phyloP scores from a whole-genome alignment of 1,140 invertebrate species.

The Temnothorax curvispinosus region DNA sequence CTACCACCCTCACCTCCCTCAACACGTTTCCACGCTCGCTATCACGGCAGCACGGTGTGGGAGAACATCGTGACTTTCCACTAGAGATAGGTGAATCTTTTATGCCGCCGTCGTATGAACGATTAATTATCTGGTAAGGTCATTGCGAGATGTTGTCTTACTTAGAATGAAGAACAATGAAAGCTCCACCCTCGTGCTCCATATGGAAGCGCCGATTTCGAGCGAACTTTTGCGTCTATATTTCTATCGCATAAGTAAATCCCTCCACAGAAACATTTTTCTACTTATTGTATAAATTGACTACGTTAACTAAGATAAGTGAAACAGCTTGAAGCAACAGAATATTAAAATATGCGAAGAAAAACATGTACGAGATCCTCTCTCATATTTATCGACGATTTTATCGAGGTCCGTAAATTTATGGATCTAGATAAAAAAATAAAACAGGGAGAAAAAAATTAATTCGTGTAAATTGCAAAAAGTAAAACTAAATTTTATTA shows the following conservation, averaged over 20 bases:
- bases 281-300: background rate
- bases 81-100: conserved; percentile 69
- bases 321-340: background rate
- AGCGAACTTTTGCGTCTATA: background rate
- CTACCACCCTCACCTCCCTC: conserved; percentile 62
- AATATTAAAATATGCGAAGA: background rate
- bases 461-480: background rate
- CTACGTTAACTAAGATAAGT: background rate
- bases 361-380: background rate
- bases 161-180: conserved; percentile 49
- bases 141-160: conserved; percentile 29
- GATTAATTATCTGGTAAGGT: conserved; percentile 66
- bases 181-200: background rate
- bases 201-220: background rate
- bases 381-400: background rate
- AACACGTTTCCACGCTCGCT: conserved; percentile 52
- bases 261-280: background rate
- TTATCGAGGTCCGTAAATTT: background rate
- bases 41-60: conserved; percentile 4
- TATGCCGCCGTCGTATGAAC: conserved; percentile 62
- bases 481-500: background rate
- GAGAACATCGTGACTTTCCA: conserved; percentile 64
- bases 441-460: background rate
- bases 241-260: background rate
- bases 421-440: background rate